A percentile compares a stretch with the other conserved stretches of the same genome.
These are phyloP conservation scores for Meandrina meandrites DNA, from an alignment of 92 coral and sea anemone species.

Conservation along the genomic window DNA sequence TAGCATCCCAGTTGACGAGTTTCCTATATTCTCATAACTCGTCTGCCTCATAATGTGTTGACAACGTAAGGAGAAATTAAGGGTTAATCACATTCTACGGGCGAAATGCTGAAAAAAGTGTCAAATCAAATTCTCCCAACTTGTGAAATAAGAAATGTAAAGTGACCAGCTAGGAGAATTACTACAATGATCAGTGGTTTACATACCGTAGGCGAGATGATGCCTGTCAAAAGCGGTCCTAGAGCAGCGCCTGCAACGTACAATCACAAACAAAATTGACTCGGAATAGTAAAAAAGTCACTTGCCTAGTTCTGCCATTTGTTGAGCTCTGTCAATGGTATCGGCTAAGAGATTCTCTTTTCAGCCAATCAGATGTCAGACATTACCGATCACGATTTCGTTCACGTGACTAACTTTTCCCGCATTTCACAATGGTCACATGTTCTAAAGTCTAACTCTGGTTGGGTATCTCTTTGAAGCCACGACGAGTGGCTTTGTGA, in stretches of 20 bases:
- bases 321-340: background rate
- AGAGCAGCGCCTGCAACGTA: slow-evolving; percentile 84
- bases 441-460: background rate
- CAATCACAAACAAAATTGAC: background rate
- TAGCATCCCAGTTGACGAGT: too few relatives aligned
- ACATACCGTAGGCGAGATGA: slow-evolving; percentile 86
- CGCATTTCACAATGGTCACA: background rate
- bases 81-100: too few relatives aligned
- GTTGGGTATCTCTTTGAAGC: background rate
- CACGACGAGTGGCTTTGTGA: background rate
- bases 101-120: too few relatives aligned
- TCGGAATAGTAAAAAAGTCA: too few relatives aligned
- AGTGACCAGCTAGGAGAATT: background rate
- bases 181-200: background rate
- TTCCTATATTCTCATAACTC: too few relatives aligned
- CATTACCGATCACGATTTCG: background rate
- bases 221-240: slow-evolving; percentile 91
- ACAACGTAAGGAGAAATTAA: too few relatives aligned
- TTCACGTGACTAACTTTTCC: slow-evolving; percentile 1
- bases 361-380: background rate
- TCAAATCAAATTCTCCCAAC: background rate
- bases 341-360: background rate
- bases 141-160: too few relatives aligned
- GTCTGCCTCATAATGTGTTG: too few relatives aligned
- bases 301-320: background rate